These are phyloP conservation scores for Drosophila sproati DNA, from an alignment of 1,140 invertebrate species.

Conservation along the genomic window DNA sequence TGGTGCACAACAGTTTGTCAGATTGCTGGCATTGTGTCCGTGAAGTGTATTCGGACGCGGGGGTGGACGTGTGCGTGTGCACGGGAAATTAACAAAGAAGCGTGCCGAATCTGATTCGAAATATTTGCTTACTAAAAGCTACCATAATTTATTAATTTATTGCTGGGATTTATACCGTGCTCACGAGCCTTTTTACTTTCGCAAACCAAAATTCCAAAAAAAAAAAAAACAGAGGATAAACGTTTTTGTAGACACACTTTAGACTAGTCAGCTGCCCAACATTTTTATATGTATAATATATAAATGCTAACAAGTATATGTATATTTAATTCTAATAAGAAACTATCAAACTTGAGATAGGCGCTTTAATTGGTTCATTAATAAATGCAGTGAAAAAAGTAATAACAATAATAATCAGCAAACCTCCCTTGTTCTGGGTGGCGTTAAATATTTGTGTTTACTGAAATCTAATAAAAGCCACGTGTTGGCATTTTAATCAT, in stretches of 20 bases:
- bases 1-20: conserved; percentile 6
- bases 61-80: conserved; percentile 64
- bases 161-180: conserved; percentile 23
- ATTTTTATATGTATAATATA: no score
- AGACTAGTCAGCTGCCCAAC: not conserved
- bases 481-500: conserved; percentile 12
- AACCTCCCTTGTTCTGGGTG: not conserved
- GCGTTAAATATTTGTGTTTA: not conserved
- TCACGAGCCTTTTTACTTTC: not conserved
- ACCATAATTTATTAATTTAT: conserved; percentile 58
- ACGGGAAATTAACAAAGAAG: conserved; percentile 79
- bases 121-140: conserved; percentile 65
- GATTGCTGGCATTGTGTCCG: conserved; percentile 24
- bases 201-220: not conserved
- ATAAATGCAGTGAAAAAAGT: no score
- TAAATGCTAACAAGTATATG: no score
- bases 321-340: no score
- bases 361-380: no score
- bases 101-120: conserved; percentile 73
- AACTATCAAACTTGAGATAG: no score
- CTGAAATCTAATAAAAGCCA: conserved; percentile 8
- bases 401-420: no score
- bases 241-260: not conserved
- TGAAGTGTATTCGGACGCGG: conserved; percentile 4
- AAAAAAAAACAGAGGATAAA: not conserved